Conservation (phyloP, 1,140 invertebrate species). For the Zaprionus capensis region DNA sequence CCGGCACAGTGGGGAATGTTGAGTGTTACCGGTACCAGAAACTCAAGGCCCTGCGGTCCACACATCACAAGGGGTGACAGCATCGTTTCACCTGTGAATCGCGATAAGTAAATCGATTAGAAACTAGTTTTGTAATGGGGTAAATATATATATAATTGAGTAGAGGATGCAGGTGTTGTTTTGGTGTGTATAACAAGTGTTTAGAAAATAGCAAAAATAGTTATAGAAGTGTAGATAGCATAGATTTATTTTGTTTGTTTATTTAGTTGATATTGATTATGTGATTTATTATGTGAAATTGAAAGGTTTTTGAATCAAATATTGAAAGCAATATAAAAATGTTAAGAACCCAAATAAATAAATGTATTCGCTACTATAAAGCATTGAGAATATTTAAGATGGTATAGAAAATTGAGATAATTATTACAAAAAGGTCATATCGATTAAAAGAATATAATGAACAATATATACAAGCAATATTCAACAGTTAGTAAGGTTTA, state of each 20-base stretch:
- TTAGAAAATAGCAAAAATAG: not conserved
- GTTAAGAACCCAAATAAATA: no score
- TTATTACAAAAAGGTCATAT: no score
- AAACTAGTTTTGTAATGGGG: not conserved
- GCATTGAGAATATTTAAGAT: no score
- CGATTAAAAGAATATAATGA: no score
- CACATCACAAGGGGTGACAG: conserved; percentile 97
- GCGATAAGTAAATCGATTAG: conserved; percentile 46
- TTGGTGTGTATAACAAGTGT: not conserved
- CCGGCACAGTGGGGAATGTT: conserved; percentile 91
- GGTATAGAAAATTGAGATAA: no score
- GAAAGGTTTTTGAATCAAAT: not conserved
- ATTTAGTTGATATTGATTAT: not conserved
- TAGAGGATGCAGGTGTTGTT: not conserved
- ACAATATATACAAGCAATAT: no score
- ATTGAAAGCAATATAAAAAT: no score
- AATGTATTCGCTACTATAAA: no score
- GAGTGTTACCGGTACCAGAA: conserved; percentile 94
- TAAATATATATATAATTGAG: not conserved
- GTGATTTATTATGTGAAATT: not conserved
- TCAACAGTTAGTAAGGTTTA: not conserved
- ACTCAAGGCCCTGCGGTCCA: conserved; percentile 95
- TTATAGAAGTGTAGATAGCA: not conserved
- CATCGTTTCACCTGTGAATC: conserved; percentile 92
- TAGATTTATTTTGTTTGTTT: not conserved